Percentiles rank a stretch among this genome's conserved stretches.
These are phyloP conservation scores for Hesperophylax magnus DNA, from an alignment of 1,140 invertebrate genomes.

Conservation along the genomic window DNA sequence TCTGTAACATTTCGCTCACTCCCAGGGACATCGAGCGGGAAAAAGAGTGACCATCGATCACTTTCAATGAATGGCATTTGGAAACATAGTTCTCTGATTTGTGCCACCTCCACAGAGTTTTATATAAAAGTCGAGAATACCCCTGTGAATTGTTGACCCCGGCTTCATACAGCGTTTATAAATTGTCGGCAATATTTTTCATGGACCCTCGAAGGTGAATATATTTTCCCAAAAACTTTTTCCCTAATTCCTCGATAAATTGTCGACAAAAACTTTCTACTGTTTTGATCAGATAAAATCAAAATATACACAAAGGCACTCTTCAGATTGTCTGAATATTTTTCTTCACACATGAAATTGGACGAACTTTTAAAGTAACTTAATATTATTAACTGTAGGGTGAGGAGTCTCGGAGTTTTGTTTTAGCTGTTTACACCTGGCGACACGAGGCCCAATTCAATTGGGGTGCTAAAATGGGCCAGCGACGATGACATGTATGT, in stretches of 20 bases:
- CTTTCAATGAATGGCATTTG: conserved; percentile 7
- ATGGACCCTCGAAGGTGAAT: conserved; percentile 6
- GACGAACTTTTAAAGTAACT: too few relatives aligned
- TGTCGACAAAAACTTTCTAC: background rate
- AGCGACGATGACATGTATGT: background rate
- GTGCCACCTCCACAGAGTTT: background rate
- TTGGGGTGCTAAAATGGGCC: background rate
- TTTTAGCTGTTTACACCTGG: conserved; percentile 6
- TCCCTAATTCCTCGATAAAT: background rate
- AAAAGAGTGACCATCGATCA: background rate
- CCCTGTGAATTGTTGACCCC: conserved; percentile 22
- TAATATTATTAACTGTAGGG: background rate
- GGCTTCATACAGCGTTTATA: conserved; percentile 20
- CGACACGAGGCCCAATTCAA: background rate
- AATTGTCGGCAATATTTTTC: conserved; percentile 23
- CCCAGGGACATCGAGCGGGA: background rate
- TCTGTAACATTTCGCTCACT: background rate
- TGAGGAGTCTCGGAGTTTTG: background rate
- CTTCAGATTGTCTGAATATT: too few relatives aligned
- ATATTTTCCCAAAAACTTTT: background rate
- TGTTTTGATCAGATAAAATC: background rate
- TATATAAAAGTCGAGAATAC: background rate
- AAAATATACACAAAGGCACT: too few relatives aligned
- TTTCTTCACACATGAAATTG: too few relatives aligned
- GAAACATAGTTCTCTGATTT: conserved; percentile 26